Conservation (phyloP, 2,888 invertebrate species). For the Aphidius colemani region DNA sequence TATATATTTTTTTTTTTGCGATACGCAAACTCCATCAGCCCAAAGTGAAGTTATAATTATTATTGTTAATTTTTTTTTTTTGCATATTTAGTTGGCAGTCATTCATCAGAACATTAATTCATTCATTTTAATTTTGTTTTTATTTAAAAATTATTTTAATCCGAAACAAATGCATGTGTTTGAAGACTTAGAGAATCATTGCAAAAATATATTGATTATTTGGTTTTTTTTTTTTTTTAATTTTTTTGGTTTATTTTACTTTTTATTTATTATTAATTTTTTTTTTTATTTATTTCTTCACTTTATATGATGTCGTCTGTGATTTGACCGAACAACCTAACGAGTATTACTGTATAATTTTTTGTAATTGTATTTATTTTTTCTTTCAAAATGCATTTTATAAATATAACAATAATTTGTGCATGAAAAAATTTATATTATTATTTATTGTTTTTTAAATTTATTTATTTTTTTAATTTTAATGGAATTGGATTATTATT, state of each 20-base stretch:
- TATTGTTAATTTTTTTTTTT: too few relatives aligned
- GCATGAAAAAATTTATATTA: not conserved
- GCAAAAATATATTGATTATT: constrained; percentile 6
- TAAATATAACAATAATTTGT: not conserved
- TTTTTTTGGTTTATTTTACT: too few relatives aligned
- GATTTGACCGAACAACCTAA: constrained; percentile 2
- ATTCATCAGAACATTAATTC: too few relatives aligned
- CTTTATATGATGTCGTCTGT: not conserved
- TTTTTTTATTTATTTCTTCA: not conserved
- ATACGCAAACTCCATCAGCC: too few relatives aligned
- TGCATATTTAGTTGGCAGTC: too few relatives aligned
- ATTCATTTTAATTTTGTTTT: too few relatives aligned
- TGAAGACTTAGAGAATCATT: not conserved
- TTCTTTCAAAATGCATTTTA: not conserved
- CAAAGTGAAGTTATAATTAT: too few relatives aligned
- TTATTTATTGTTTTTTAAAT: not conserved
- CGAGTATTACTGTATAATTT: not conserved
- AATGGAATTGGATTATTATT: too few relatives aligned
- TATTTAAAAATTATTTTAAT: not conserved
- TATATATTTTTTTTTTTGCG: too few relatives aligned
- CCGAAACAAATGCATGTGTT: not conserved
- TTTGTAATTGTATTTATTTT: not conserved
- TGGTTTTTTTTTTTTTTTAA: not conserved
- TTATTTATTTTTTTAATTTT: too few relatives aligned
- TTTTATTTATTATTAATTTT: not conserved